These are phyloP conservation scores for Darevskia mixta DNA, from an alignment of 2,797 vertebrate genomes.

Conservation along the genomic window DNA sequence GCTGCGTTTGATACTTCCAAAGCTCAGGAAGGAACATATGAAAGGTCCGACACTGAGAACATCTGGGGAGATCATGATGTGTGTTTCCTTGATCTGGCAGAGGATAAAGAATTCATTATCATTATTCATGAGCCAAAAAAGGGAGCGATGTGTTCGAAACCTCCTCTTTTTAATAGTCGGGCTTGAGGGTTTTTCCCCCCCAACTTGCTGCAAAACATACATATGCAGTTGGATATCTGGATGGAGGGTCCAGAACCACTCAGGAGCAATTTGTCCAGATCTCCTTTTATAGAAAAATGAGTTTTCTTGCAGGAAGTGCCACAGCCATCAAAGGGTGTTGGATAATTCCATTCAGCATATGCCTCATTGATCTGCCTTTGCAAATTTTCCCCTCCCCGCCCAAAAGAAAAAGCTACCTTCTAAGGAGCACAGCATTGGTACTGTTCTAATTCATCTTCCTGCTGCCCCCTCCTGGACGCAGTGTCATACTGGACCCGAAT, in stretches of 20 bases:
- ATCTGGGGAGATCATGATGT: background rate
- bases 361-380: background rate
- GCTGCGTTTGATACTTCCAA: slow-evolving; percentile 44
- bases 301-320: background rate
- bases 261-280: background rate
- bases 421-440: background rate
- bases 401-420: background rate
- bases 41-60: slow-evolving; percentile 4
- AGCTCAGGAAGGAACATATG: slow-evolving; percentile 38
- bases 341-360: background rate
- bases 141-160: background rate
- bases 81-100: background rate
- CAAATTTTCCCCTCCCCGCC: background rate
- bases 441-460: background rate
- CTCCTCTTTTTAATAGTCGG: background rate
- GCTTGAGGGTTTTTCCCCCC: background rate
- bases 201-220: background rate
- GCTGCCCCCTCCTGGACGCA: slow-evolving; percentile 12
- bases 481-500: background rate
- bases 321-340: background rate
- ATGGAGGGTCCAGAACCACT: background rate
- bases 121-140: background rate
- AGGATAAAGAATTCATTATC: background rate
- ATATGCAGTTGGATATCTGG: background rate
- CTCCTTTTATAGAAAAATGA: background rate